Conservation (phyloP, 2,797 vertebrate species). For the Catamblyrhynchus diadema region DNA sequence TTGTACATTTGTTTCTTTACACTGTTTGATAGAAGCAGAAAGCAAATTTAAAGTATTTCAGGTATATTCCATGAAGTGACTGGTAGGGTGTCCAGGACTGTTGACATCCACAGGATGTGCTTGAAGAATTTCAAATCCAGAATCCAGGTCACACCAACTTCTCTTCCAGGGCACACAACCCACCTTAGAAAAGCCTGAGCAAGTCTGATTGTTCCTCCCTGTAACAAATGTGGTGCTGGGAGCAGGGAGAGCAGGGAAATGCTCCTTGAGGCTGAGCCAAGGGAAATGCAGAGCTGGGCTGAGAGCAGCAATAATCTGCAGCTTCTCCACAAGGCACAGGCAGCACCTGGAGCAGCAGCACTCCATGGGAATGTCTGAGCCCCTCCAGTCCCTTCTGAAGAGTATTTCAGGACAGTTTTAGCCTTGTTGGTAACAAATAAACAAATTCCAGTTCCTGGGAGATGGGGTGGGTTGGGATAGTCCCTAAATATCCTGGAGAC, state of each 20-base stretch:
- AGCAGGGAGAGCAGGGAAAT: neutral
- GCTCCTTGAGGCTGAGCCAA: neutral
- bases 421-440: neutral
- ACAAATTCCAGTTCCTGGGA: neutral
- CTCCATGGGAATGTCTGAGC: neutral
- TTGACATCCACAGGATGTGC: constrained; percentile 7
- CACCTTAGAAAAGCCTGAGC: neutral
- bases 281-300: neutral
- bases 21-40: neutral
- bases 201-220: neutral
- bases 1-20: neutral
- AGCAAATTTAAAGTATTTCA: neutral
- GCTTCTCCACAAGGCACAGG: neutral
- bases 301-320: neutral
- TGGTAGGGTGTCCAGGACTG: neutral
- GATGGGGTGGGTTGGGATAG: neutral
- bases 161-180: neutral
- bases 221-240: neutral
- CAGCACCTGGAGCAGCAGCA: constrained; percentile 19
- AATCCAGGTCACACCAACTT: constrained; percentile 27
- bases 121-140: constrained; percentile 20
- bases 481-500: neutral
- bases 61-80: neutral
- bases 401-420: neutral
- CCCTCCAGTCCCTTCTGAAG: neutral